Conservation (phyloP, 2,797 vertebrate genomes). For the Melanotaenia boesemani region DNA sequence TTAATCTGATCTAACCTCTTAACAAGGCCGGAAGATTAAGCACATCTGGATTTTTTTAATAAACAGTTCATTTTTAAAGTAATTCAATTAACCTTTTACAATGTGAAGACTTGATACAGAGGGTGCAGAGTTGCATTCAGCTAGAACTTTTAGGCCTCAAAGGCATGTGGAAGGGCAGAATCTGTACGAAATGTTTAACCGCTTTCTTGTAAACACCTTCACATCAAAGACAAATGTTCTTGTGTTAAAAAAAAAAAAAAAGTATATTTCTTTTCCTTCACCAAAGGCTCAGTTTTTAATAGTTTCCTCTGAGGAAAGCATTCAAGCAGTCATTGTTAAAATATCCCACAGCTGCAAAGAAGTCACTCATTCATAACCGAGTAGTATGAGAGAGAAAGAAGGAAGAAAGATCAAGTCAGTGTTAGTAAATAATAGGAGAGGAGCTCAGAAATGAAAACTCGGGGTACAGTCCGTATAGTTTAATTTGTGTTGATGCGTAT, state of each 20-base stretch:
- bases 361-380: background rate
- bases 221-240: constrained; percentile 6
- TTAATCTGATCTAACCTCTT: background rate
- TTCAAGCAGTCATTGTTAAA: background rate
- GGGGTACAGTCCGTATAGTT: background rate
- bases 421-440: background rate
- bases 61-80: background rate
- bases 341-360: background rate
- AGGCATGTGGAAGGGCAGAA: background rate
- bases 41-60: constrained; percentile 4
- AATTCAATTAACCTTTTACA: constrained; percentile 1
- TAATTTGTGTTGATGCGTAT: background rate
- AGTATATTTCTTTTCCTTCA: background rate
- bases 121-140: background rate
- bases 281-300: constrained; percentile 1
- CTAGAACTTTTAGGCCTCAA: constrained; percentile 11
- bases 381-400: background rate
- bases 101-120: constrained; percentile 1
- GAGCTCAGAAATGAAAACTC: background rate
- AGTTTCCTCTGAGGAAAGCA: constrained; percentile 1
- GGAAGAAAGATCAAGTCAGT: background rate
- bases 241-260: background rate
- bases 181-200: background rate
- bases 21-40: background rate
- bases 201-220: background rate